Evolutionary conservation across 2,113 vertebrate species (phyloP).

Genomic region (Clupea harengus): DNA sequence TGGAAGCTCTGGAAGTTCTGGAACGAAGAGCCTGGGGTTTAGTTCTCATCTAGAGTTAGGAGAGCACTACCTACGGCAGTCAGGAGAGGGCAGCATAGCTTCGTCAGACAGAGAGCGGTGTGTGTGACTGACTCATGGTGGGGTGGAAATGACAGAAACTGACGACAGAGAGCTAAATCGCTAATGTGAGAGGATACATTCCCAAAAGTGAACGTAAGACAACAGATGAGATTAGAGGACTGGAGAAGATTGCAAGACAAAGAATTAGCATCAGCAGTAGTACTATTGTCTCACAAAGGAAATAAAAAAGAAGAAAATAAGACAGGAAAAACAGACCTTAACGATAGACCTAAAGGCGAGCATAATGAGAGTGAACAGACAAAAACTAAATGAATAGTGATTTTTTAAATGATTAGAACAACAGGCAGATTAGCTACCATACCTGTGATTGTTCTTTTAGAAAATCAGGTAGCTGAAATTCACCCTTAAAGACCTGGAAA

Average conservation of each 20-base stretch:
- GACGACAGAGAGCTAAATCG: constrained; percentile 21
- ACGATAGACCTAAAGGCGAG: not conserved
- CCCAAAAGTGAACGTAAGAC: constrained; percentile 47
- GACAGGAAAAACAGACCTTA: constrained; percentile 31
- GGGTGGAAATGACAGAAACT: constrained; percentile 23
- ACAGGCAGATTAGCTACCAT: constrained; percentile 70
- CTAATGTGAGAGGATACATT: constrained; percentile 39
- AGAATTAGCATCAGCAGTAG: constrained; percentile 21
- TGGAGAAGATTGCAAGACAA: constrained; percentile 39
- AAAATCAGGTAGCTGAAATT: constrained; percentile 97
- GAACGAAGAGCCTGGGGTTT: not conserved
- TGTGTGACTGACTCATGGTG: not conserved
- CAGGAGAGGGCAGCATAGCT: not conserved
- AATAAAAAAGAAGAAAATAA: constrained; percentile 39
- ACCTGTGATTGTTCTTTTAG: constrained; percentile 95
- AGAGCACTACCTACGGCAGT: not conserved
- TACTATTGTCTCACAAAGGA: constrained; percentile 29
- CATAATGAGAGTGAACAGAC: constrained; percentile 32
- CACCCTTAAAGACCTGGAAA: constrained; percentile 93
- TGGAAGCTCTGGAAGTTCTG: not conserved
- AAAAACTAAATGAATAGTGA: constrained; percentile 28
- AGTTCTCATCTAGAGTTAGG: not conserved
- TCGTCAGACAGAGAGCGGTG: not conserved
- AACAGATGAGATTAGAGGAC: constrained; percentile 35
- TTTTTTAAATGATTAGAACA: constrained; percentile 32